Evolutionary conservation across 1,140 invertebrate genomes (phyloP).

Genomic region (Ceratina calcarata): DNA sequence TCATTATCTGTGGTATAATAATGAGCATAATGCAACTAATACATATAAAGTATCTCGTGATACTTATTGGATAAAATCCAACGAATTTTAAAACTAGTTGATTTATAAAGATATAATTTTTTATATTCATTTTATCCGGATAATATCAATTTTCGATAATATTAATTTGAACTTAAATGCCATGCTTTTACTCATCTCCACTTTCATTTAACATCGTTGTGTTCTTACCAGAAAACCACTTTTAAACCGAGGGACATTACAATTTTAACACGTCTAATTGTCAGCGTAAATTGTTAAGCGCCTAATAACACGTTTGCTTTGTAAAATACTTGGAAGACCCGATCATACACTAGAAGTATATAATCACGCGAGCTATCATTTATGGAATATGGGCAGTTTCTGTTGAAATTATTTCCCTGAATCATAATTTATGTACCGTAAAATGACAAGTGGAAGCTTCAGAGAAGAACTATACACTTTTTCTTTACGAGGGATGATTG

Average conservation of each 20-base stretch:
- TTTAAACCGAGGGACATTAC: slow-evolving; percentile 8
- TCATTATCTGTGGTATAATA: slow-evolving; percentile 59
- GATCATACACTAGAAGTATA: slow-evolving; percentile 3
- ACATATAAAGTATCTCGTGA: slow-evolving; percentile 53
- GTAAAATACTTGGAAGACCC: neutral
- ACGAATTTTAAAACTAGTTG: slow-evolving; percentile 61
- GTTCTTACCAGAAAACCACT: neutral
- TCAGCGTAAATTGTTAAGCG: slow-evolving; percentile 30
- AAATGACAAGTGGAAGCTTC: slow-evolving; percentile 11
- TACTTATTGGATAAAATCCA: slow-evolving; percentile 66
- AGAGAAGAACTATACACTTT: slow-evolving; percentile 19
- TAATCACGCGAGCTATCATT: slow-evolving; percentile 10
- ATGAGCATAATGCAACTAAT: slow-evolving; percentile 60
- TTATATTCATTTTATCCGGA: slow-evolving; percentile 51
- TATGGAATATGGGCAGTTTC: slow-evolving; percentile 2
- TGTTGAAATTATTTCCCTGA: slow-evolving; percentile 35
- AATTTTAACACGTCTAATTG: slow-evolving; percentile 25
- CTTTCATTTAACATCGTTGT: neutral
- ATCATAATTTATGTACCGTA: slow-evolving; percentile 33
- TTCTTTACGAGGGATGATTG: neutral
- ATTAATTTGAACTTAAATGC: too few species aligned
- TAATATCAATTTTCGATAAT: neutral
- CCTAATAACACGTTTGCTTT: slow-evolving; percentile 33
- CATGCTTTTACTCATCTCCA: neutral
- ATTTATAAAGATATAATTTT: slow-evolving; percentile 61